These are phyloP conservation scores for Cantharis flavilabris DNA, from an alignment of 2,888 invertebrate species.

Conservation along the genomic window DNA sequence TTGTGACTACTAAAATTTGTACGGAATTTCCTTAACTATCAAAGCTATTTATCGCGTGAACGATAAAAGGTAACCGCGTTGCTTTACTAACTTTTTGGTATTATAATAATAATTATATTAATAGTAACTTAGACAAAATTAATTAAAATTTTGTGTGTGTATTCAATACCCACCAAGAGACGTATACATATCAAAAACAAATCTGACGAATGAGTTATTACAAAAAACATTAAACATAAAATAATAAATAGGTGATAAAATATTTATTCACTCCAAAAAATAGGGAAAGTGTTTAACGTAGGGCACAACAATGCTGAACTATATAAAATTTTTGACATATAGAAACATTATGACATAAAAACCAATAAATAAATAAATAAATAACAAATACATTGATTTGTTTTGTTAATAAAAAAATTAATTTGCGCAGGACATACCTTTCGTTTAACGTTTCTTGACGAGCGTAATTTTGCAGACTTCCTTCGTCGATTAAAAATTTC, in stretches of 20 bases:
- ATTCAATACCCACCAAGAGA: neutral
- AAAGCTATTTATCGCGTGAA: neutral
- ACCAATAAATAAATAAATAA: slow-evolving; percentile 22
- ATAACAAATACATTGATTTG: slow-evolving; percentile 13
- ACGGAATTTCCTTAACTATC: too few species aligned
- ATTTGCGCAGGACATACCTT: slow-evolving; percentile 70
- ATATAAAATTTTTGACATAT: slow-evolving; percentile 42
- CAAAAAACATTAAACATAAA: slow-evolving; percentile 26
- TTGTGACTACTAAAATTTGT: too few species aligned
- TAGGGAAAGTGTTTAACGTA: slow-evolving; percentile 66
- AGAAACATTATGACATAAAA: slow-evolving; percentile 44
- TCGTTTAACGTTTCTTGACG: slow-evolving; percentile 95
- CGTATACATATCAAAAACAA: neutral
- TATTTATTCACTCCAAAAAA: slow-evolving; percentile 39
- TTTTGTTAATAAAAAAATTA: neutral
- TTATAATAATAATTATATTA: neutral
- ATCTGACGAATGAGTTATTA: neutral
- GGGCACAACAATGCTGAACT: slow-evolving; percentile 81
- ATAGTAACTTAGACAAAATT: neutral
- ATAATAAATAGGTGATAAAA: slow-evolving; percentile 13
- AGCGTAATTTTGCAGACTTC: slow-evolving; percentile 97
- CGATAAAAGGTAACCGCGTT: neutral
- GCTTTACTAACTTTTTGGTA: neutral
- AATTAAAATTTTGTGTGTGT: neutral
- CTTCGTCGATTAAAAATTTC: slow-evolving; percentile 98